Percentiles rank a stretch among this genome's conserved stretches.
Conservation (phyloP, 2,888 invertebrate species). For the Trisateles emortualis region DNA sequence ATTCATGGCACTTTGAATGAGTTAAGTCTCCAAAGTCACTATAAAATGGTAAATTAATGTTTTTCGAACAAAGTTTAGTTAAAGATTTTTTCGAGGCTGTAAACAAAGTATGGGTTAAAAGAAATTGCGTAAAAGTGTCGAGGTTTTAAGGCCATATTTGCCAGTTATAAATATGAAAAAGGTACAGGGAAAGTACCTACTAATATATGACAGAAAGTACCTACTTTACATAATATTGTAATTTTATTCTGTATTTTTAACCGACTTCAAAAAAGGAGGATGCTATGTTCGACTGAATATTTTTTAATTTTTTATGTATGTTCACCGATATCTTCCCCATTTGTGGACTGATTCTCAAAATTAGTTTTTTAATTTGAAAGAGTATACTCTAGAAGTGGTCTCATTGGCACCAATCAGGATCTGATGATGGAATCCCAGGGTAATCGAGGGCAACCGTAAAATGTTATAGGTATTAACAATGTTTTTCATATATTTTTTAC, state of each 20-base stretch:
- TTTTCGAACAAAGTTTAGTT: conserved; percentile 29
- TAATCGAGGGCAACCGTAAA: too few species aligned
- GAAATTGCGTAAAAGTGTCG: conserved; percentile 33
- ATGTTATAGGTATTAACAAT: too few species aligned
- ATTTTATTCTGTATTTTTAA: background rate
- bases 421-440: too few species aligned
- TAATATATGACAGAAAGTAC: conserved; percentile 2
- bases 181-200: conserved; percentile 1
- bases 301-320: too few species aligned
- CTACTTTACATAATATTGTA: background rate
- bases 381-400: too few species aligned
- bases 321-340: too few species aligned
- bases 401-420: too few species aligned
- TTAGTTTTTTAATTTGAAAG: too few species aligned
- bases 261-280: too few species aligned
- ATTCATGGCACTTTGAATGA: conserved; percentile 20
- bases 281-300: too few species aligned
- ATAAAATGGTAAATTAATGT: conserved; percentile 38
- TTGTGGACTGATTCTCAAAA: too few species aligned
- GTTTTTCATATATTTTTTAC: too few species aligned
- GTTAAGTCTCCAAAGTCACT: conserved; percentile 22
- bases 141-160: conserved; percentile 26
- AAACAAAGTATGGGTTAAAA: conserved; percentile 46
- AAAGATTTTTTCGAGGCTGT: conserved; percentile 29
- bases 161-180: conserved; percentile 18